phyloP scores from a whole-genome alignment of 1,140 invertebrate genomes.

The Muscidifurax raptorellus region DNA sequence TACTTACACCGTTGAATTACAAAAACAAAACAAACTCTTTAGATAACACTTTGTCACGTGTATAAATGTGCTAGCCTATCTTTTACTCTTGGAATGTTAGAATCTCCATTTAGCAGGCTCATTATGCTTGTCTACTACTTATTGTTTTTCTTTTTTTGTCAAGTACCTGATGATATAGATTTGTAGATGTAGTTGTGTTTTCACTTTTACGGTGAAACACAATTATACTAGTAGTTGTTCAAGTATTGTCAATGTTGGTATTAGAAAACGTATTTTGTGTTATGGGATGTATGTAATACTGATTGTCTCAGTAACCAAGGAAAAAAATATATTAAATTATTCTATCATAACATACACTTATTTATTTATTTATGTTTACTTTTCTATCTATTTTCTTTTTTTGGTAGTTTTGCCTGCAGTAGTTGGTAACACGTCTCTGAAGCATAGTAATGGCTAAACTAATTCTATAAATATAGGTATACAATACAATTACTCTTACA shows the following conservation, averaged over 20 bases:
- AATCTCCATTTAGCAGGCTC: too few species aligned
- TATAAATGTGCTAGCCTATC: background rate
- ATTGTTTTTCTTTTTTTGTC: background rate
- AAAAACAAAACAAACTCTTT: background rate
- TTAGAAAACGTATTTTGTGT: background rate
- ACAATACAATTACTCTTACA: constrained; percentile 44
- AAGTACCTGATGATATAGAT: constrained; percentile 2
- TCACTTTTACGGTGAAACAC: background rate
- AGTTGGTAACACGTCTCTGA: constrained; percentile 47
- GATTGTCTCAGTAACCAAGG: constrained; percentile 1
- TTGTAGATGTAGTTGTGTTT: background rate
- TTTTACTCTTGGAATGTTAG: background rate
- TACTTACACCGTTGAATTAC: background rate
- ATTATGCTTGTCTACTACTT: too few species aligned
- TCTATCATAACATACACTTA: constrained; percentile 4
- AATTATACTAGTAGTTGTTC: background rate
- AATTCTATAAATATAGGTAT: constrained; percentile 24
- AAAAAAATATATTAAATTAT: constrained; percentile 30
- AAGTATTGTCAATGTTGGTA: background rate
- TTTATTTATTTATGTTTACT: constrained; percentile 40
- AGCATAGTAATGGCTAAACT: constrained; percentile 28
- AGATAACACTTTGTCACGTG: constrained; percentile 18
- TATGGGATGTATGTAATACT: constrained; percentile 17
- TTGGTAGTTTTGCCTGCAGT: constrained; percentile 35
- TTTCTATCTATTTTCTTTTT: constrained; percentile 17